Evolutionary conservation across 2,888 invertebrate genomes (phyloP), one percentile per base, ranked within the genome.

Genomic region (Dugesia japonica): DNA sequence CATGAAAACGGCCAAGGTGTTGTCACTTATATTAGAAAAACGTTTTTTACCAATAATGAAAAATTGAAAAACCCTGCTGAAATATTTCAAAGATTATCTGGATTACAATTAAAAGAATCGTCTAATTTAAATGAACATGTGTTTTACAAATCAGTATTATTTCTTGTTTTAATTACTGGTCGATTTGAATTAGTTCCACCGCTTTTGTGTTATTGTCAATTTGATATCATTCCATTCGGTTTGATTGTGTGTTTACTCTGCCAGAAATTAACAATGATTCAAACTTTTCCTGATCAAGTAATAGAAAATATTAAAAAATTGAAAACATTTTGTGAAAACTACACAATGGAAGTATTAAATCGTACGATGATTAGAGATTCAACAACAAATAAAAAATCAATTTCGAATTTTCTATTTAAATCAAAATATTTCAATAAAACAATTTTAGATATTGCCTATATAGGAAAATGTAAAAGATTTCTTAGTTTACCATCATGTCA

Each of bases 401-500:
- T 56, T 23, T 56, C 56, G 1, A n/a, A 56, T 20, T 56, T 56
- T 23, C 17, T 56, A 23, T 9, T 9, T n/a, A 56, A 56, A 56
- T 56, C 20, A 20, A 56, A 56, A 56, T 56, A 23, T 56, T n/a
- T 56, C 17, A n/a, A 56, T n/a, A 56, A 56, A 56, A 56, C 56
- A n/a, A 23, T 56, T 56, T 23, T 56, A 56, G 56, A 56, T 56
- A 20, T 76, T 13, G 76, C 76, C 23, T 9, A 71, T 76, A 28
- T 27, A 31, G 76, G 20, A 1, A 28, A 76, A 26, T 76, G 76
- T 56, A 72, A 26, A n/a, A 1, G 26, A 20, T 28, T 76, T 72
- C 28, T 76, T n/a, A 56, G 72, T 71, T 71, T 76, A 13, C 76
- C 71, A 1, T 76, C 71, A 26, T 76, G 76, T 56, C 76, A 76